Percentiles rank a stretch among this genome's conserved stretches.
Evolutionary conservation across 2,888 invertebrate species (phyloP).

Genomic region (Apantesis nais): DNA sequence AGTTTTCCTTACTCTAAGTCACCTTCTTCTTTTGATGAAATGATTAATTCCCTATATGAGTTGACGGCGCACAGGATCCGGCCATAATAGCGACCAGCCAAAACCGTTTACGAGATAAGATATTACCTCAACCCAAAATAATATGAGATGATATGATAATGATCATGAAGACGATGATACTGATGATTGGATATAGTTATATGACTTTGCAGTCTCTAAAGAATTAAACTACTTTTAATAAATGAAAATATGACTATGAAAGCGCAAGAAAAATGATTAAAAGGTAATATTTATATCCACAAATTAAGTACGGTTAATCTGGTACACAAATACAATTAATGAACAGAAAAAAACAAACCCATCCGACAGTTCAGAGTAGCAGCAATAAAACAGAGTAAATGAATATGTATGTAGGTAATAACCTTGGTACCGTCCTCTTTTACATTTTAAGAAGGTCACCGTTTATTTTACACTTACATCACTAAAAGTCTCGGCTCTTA

Average conservation of each 20-base stretch:
- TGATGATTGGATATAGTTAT: too few species aligned
- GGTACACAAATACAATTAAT: slow-evolving; percentile 34
- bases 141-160: too few species aligned
- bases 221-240: not conserved
- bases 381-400: slow-evolving; percentile 36
- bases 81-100: too few species aligned
- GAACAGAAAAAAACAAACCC: slow-evolving; percentile 33
- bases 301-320: slow-evolving; percentile 11
- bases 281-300: slow-evolving; percentile 11
- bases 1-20: too few species aligned
- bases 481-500: slow-evolving; percentile 43
- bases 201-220: too few species aligned
- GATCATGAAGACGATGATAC: too few species aligned
- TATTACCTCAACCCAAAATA: too few species aligned
- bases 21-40: too few species aligned
- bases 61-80: too few species aligned
- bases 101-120: too few species aligned
- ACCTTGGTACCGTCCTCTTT: slow-evolving; percentile 44
- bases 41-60: too few species aligned
- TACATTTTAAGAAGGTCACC: slow-evolving; percentile 47
- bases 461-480: slow-evolving; percentile 49
- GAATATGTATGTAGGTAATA: slow-evolving; percentile 26
- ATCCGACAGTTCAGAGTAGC: slow-evolving; percentile 22
- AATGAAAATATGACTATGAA: not conserved
- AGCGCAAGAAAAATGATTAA: slow-evolving; percentile 6